A percentile compares a stretch with the other conserved stretches of the same genome.
These are phyloP conservation scores for Callipepla californica DNA, from an alignment of 2,113 vertebrate species.

Conservation along the genomic window DNA sequence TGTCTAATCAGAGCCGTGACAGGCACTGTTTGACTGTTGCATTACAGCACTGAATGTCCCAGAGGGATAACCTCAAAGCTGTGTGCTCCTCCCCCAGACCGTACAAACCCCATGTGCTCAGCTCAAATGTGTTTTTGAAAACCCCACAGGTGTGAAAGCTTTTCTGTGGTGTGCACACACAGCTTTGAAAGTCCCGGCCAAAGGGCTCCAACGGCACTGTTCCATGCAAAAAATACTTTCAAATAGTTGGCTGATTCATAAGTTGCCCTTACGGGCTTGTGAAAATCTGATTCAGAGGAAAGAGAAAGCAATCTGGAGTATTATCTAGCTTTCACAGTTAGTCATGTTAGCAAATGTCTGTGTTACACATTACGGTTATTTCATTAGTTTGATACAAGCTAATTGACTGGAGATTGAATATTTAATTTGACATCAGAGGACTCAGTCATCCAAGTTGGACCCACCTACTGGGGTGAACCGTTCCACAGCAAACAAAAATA, in stretches of 20 bases:
- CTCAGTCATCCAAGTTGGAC: conserved; percentile 73
- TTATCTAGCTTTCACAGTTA: conserved; percentile 24
- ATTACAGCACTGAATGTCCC: neutral
- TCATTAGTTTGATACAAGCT: neutral
- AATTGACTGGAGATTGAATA: neutral
- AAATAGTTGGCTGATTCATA: neutral
- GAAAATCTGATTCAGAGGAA: conserved; percentile 13
- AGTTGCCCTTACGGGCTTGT: neutral
- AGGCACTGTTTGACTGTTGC: neutral
- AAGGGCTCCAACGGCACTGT: neutral
- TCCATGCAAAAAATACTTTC: neutral
- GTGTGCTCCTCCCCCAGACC: neutral
- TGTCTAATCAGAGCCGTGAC: rapidly evolving
- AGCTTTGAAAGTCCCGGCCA: conserved; percentile 35
- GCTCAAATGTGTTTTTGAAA: neutral
- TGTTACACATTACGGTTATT: neutral
- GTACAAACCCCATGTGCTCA: neutral
- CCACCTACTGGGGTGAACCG: conserved; percentile 91
- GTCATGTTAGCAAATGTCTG: conserved; percentile 13
- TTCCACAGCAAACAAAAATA: conserved; percentile 89
- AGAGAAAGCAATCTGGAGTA: conserved; percentile 20
- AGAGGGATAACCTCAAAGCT: neutral
- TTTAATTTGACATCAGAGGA: neutral
- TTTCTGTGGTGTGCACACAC: neutral
- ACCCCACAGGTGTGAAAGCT: neutral